These are phyloP conservation scores for Stigmatopora argus DNA, from an alignment of 2,113 vertebrate species.

Conservation along the genomic window DNA sequence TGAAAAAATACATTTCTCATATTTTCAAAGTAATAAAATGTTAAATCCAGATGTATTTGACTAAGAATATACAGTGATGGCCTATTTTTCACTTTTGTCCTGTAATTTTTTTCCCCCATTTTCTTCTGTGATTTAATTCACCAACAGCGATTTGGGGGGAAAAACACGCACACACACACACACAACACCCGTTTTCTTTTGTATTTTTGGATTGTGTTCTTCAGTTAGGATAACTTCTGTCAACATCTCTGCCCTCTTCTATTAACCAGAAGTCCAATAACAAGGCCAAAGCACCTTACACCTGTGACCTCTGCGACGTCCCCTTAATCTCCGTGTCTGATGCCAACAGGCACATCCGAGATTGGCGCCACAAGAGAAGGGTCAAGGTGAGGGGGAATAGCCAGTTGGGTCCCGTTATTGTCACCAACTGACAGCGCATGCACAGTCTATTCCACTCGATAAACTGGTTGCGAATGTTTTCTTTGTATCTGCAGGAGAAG, in stretches of 20 bases:
- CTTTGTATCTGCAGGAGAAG: slow-evolving; percentile 72
- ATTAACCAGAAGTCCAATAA: slow-evolving; percentile 72
- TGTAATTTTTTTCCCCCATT: too few species aligned
- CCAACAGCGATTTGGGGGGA: too few species aligned
- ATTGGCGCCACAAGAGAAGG: slow-evolving; percentile 85
- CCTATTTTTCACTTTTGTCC: too few species aligned
- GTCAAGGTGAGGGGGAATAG: slow-evolving; percentile 68
- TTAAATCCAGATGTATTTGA: too few species aligned
- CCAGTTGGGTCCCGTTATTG: neutral
- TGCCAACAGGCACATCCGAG: slow-evolving; percentile 84
- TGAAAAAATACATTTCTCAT: too few species aligned
- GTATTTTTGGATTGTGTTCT: too few species aligned
- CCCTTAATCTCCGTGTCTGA: slow-evolving; percentile 79
- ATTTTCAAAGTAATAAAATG: too few species aligned
- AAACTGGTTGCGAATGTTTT: slow-evolving; percentile 2
- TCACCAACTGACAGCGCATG: neutral
- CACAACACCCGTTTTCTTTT: too few species aligned
- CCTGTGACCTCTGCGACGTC: slow-evolving; percentile 80
- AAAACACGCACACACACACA: too few species aligned
- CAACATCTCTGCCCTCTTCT: neutral
- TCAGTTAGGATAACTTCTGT: neutral
- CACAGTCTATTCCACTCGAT: neutral
- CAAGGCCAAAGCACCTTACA: slow-evolving; percentile 77
- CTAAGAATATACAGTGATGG: too few species aligned
- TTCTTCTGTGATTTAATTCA: too few species aligned